A percentile compares a stretch with the other conserved stretches of the same genome.
These are phyloP conservation scores for Monochamus alternatus DNA, from an alignment of 2,888 invertebrate genomes.

Conservation along the genomic window DNA sequence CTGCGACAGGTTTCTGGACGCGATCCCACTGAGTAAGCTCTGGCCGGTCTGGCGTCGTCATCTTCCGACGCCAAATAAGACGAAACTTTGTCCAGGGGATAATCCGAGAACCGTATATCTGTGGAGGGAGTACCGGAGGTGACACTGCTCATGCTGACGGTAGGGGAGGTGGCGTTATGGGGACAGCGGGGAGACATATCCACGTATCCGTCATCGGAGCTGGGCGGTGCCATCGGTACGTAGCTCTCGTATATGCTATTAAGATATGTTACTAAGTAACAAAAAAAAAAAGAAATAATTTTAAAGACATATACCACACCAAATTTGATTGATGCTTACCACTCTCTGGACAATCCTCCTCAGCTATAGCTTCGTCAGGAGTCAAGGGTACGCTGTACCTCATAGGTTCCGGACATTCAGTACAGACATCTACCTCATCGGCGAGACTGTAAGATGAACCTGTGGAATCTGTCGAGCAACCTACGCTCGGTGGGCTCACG, in stretches of 20 bases:
- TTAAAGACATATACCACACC: too few species aligned
- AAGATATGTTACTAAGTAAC: background rate
- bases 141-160: conserved; percentile 82
- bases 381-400: conserved; percentile 74
- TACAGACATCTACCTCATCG: conserved; percentile 74
- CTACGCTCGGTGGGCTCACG: conserved; percentile 76
- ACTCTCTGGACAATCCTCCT: conserved; percentile 75
- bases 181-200: conserved; percentile 73
- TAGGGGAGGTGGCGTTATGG: conserved; percentile 73
- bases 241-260: conserved; percentile 66
- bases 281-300: background rate
- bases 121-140: conserved; percentile 89
- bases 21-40: conserved; percentile 91
- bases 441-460: conserved; percentile 81
- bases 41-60: conserved; percentile 74
- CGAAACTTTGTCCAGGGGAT: conserved; percentile 86
- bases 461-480: conserved; percentile 77
- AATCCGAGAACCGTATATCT: conserved; percentile 83
- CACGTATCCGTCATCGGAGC: conserved; percentile 73
- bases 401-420: conserved; percentile 55
- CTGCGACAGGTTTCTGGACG: conserved; percentile 75
- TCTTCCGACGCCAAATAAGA: conserved; percentile 81
- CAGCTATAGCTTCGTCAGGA: conserved; percentile 79
- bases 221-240: conserved; percentile 81
- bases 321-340: conserved; percentile 38